Base-by-base conservation (phyloP, 1,140 invertebrate species). In the Venustaconcha ellipsiformis region DNA sequence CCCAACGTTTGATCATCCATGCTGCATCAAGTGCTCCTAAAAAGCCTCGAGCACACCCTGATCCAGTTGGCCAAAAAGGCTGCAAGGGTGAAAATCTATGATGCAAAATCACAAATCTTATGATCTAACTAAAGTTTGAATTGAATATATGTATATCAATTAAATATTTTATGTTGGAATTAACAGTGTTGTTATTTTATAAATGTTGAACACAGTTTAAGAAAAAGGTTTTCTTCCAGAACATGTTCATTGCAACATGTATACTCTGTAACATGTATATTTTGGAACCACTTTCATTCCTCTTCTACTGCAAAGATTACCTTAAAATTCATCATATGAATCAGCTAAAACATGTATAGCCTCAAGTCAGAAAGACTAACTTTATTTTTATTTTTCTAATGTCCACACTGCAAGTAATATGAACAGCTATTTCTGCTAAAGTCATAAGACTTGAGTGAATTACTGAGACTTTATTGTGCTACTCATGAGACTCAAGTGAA, bases 11-110 rank as follows among this genome's bases (percentile, higher is more conserved):
- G 62, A 99, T 94, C 79, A 97, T 95, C 97, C 98, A 99, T 57
- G 96, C 96, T 0, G 97, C 95, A 92, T 99, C 98, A 86, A 99
- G 93, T 5, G 95, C 96, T 65, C 96, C 96, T 0, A 99, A 91
- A 90, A 99, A 99, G 48, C 98, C 98, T 67, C 98, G 92, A 0
- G 97, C 98, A 91, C 97, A 99, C 8, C 98, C 98, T 37, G 97
- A 98, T 0, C 98, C 97, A 0, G 97, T 99, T 5, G 98, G 97
- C 98, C 98, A 99, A 90, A 99, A 99, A 0, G 97, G 97, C 93
- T 95, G 86, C 30, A 92, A 91, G 74, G 81, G 84, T 14, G 68
- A 57, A 48, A 66, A 11, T 48, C 37, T 48, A 48, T 20, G 12
- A 75, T 67, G 26, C 48, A 15, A 18, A 6, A 72, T n/a, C 14